These are phyloP conservation scores for Sebastiscus tertius DNA, from an alignment of 2,797 vertebrate genomes.

Conservation along the genomic window DNA sequence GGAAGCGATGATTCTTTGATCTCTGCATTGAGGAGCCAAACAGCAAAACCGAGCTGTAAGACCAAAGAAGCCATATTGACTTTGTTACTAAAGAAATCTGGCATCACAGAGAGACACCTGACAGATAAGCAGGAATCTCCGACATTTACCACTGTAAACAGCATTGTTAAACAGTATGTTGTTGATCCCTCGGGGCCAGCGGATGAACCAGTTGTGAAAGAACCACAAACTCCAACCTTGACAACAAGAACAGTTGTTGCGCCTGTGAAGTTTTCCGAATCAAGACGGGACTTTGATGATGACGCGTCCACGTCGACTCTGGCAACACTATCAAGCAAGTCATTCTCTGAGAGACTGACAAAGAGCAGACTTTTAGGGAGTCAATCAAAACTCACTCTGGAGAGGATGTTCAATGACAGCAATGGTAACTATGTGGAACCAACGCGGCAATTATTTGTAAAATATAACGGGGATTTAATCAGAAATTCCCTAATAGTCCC, in stretches of 20 bases:
- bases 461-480: slow-evolving; percentile 12
- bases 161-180: slow-evolving; percentile 31
- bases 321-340: slow-evolving; percentile 3
- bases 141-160: slow-evolving; percentile 14
- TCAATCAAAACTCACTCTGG: slow-evolving; percentile 24
- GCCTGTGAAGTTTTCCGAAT: slow-evolving; percentile 8
- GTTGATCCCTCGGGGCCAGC: slow-evolving; percentile 6
- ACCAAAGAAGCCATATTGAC: slow-evolving; percentile 27
- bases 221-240: neutral
- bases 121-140: slow-evolving; percentile 12
- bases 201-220: neutral
- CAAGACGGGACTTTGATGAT: slow-evolving; percentile 2
- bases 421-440: neutral
- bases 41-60: slow-evolving; percentile 9
- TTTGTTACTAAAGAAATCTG: slow-evolving; percentile 23
- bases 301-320: neutral
- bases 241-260: neutral
- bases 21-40: slow-evolving; percentile 29
- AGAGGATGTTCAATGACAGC: neutral
- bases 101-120: slow-evolving; percentile 8
- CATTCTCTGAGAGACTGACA: slow-evolving; percentile 10
- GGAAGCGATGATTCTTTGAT: slow-evolving; percentile 49
- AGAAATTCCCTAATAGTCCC: neutral
- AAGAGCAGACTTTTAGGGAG: neutral
- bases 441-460: neutral